phyloP scores from a whole-genome alignment of 2,888 invertebrate genomes.

The Drosophila antonietae region DNA sequence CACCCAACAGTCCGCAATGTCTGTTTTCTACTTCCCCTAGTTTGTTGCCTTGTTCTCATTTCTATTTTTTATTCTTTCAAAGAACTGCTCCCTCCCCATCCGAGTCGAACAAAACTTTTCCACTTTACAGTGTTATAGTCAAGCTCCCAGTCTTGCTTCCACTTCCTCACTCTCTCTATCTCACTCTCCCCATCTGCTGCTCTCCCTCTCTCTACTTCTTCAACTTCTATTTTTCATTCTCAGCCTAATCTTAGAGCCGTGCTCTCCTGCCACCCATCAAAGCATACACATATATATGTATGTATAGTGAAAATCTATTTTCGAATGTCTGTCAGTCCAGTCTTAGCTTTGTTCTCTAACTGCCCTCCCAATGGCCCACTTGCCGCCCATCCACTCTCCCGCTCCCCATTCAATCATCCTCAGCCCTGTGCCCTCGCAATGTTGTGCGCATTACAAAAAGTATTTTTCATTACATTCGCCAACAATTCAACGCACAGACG shows the following conservation, averaged over 20 bases:
- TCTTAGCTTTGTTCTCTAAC: constrained; percentile 4
- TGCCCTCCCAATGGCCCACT: background rate
- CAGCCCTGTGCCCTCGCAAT: constrained; percentile 7
- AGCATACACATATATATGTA: constrained; percentile 11
- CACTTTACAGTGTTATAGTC: constrained; percentile 64
- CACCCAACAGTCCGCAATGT: background rate
- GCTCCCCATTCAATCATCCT: background rate
- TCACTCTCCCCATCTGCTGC: too few relatives aligned
- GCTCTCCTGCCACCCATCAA: constrained; percentile 29
- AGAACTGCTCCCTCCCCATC: constrained; percentile 13
- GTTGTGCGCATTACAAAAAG: constrained; percentile 60
- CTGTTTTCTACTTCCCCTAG: constrained; percentile 8
- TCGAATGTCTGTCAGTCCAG: constrained; percentile 72
- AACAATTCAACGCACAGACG: constrained; percentile 60
- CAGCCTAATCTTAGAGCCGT: constrained; percentile 6
- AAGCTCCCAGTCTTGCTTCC: constrained; percentile 8
- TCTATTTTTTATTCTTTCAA: constrained; percentile 18
- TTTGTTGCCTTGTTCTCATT: constrained; percentile 31
- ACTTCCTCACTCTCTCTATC: background rate
- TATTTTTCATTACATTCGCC: constrained; percentile 78
- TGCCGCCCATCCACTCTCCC: background rate
- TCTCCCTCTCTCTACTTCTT: background rate
- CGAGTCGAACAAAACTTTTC: constrained; percentile 64
- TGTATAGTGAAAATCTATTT: constrained; percentile 70
- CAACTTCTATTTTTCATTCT: constrained; percentile 8